Percentiles rank a stretch among this genome's conserved stretches.
These are phyloP conservation scores for Archips xylosteana DNA, from an alignment of 2,888 invertebrate species.

Conservation along the genomic window DNA sequence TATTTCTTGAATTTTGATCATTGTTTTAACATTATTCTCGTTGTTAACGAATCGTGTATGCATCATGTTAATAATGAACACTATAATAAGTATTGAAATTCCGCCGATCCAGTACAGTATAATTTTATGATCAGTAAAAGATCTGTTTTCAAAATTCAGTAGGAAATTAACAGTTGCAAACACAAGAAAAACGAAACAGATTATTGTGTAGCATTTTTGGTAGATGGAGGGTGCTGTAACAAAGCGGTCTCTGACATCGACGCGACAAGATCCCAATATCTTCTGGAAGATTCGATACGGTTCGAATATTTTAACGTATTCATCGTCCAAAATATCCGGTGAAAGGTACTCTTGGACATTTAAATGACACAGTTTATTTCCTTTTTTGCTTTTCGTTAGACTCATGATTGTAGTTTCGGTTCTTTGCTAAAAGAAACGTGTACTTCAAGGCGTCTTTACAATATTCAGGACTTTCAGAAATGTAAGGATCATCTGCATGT, in stretches of 20 bases:
- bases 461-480: background rate
- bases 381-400: slow-evolving; percentile 6
- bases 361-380: background rate
- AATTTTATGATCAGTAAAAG: slow-evolving; percentile 23
- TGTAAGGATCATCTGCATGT: background rate
- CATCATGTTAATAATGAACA: slow-evolving; percentile 53
- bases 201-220: slow-evolving; percentile 17
- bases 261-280: slow-evolving; percentile 43
- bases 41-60: slow-evolving; percentile 63
- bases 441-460: background rate
- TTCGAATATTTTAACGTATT: slow-evolving; percentile 43
- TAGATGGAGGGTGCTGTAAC: slow-evolving; percentile 14
- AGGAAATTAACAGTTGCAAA: background rate
- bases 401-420: background rate
- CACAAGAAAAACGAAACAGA: background rate
- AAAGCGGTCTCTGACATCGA: slow-evolving; percentile 41
- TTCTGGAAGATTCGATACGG: slow-evolving; percentile 35
- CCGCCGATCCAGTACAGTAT: slow-evolving; percentile 39
- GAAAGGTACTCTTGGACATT: slow-evolving; percentile 17
- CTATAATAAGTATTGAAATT: slow-evolving; percentile 33
- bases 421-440: background rate
- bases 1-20: slow-evolving; percentile 62
- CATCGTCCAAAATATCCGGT: slow-evolving; percentile 45
- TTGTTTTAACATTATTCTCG: slow-evolving; percentile 57
- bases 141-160: background rate